Base-by-base conservation (phyloP, 2,888 invertebrate species). In the Caenorhabditis japonica region DNA sequence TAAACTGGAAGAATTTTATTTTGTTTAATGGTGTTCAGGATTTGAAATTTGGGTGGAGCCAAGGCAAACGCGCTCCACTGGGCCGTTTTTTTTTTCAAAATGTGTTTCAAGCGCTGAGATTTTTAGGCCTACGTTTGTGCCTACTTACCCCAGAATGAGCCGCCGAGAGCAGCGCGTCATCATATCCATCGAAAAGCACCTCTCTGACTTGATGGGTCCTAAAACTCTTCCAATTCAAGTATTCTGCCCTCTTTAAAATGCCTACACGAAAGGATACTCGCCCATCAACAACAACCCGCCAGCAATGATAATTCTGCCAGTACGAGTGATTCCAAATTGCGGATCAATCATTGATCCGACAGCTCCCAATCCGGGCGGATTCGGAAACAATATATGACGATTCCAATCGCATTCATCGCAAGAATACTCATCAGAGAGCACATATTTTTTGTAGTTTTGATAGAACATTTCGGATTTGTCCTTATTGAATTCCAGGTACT, bases 121-220 rank as follows among this genome's bases (percentile, higher is more conserved):
- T n/a, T n/a, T n/a, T n/a, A n/a, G n/a, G n/a, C n/a, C n/a, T n/a
- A n/a, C n/a, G n/a, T n/a, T n/a, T n/a, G n/a, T n/a, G n/a, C n/a
- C n/a, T n/a, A n/a, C n/a, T n/a, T 51, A 76, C 68, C 21, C 77
- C 58, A 1, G 80, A 80, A 68, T 83, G 82, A 33, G 82, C 82
- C 0, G 75, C 76, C 5, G 79, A 75, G n/a, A 85, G 69, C 17
- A 85, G 62, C 5, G 83, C 68, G 49, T 85, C 85, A 0, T 79
- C 62, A 36, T 85, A 85, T 0, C 85, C 85, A 49, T 83, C 81
- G 58, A 85, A 85, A 7, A 85, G 56, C 5, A 85, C 64, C 17
- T 83, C 83, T 13, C 83, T 77, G 10, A 84, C 79, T 56, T 49
- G 34, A n/a, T 81, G 80, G 7, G 75, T 59, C 21, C 84, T 84